phyloP scores from a whole-genome alignment of 1,140 invertebrate genomes.

The Drosophila sulfurigaster region DNA sequence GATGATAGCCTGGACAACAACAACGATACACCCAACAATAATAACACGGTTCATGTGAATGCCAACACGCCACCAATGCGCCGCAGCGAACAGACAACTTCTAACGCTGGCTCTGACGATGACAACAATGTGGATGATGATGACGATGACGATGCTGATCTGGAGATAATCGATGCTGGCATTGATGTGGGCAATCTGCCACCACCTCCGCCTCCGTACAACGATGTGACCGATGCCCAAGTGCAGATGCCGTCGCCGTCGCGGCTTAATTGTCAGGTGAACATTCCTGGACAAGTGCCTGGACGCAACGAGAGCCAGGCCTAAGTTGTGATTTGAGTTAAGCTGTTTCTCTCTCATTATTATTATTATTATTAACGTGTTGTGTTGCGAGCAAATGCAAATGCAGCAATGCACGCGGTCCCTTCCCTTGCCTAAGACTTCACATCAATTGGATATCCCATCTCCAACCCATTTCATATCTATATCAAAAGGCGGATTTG shows the following conservation, averaged over 20 bases:
- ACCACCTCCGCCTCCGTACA: constrained; percentile 76
- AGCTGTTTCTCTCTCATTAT: constrained; percentile 49
- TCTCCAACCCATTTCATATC: background rate
- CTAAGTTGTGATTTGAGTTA: constrained; percentile 69
- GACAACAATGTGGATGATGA: constrained; percentile 24
- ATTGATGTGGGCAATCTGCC: constrained; percentile 52
- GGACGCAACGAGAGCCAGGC: constrained; percentile 76
- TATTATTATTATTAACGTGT: constrained; percentile 22
- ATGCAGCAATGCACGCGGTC: background rate
- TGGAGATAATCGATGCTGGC: constrained; percentile 65
- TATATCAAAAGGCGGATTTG: constrained; percentile 2
- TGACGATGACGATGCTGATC: constrained; percentile 56
- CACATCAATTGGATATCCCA: constrained; percentile 19
- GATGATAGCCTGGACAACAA: constrained; percentile 76
- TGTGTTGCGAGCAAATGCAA: constrained; percentile 56
- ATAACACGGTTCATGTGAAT: constrained; percentile 81
- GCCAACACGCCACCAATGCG: constrained; percentile 81
- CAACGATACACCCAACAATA: constrained; percentile 80
- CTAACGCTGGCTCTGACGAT: constrained; percentile 32
- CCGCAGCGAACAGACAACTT: constrained; percentile 61
- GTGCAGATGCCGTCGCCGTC: constrained; percentile 57
- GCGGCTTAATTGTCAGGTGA: constrained; percentile 50
- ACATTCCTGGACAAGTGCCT: constrained; percentile 68
- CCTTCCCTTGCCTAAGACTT: constrained; percentile 19
- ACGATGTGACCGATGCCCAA: constrained; percentile 59